Evolutionary conservation across 2,113 vertebrate genomes (phyloP).

Genomic region (Rattus norvegicus): DNA sequence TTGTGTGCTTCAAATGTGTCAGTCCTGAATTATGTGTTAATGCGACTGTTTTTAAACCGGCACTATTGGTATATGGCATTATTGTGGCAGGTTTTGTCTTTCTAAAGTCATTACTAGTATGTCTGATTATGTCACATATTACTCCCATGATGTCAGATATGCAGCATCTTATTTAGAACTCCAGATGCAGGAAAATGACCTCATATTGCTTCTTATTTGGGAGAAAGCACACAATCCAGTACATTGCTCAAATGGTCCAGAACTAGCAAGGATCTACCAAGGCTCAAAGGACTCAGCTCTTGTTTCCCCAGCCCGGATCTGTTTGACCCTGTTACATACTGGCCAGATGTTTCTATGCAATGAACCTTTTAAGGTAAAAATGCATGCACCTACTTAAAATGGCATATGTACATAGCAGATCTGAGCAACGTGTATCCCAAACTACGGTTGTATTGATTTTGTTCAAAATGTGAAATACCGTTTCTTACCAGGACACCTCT

Average conservation of each 20-base stretch:
- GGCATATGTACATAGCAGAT: not conserved
- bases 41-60: not conserved
- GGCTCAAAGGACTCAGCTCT: not conserved
- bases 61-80: not conserved
- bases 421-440: not conserved
- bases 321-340: not conserved
- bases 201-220: not conserved
- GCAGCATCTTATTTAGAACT: not conserved
- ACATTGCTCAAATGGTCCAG: not conserved
- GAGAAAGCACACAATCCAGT: not conserved
- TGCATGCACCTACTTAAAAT: not conserved
- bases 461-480: not conserved
- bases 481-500: not conserved
- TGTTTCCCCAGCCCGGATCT: not conserved
- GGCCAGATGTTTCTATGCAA: not conserved
- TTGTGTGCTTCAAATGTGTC: conserved; percentile 24
- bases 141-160: not conserved
- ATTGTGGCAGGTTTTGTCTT: not conserved
- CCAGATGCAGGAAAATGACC: not conserved
- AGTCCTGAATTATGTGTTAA: conserved; percentile 21
- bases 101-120: not conserved
- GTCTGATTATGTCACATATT: not conserved
- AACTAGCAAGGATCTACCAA: not conserved
- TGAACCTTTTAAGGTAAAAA: not conserved
- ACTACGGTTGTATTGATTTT: not conserved